These are phyloP conservation scores for Gerris lacustris DNA, from an alignment of 2,888 invertebrate genomes.

Conservation along the genomic window DNA sequence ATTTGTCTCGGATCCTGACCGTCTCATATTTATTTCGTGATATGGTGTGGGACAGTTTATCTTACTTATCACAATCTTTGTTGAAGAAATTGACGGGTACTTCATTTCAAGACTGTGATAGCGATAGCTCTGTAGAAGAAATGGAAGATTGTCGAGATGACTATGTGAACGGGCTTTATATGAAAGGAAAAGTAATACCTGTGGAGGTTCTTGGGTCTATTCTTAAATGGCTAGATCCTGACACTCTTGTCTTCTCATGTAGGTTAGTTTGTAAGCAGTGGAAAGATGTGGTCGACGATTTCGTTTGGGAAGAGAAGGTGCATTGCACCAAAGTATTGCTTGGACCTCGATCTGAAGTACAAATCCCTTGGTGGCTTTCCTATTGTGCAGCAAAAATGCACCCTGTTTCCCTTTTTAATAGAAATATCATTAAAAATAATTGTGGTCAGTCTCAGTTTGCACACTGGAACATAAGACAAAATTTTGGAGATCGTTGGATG, in stretches of 20 bases:
- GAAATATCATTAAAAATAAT: slow-evolving; percentile 7
- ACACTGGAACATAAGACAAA: slow-evolving; percentile 16
- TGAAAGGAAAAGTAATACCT: slow-evolving; percentile 5
- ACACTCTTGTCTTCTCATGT: background rate
- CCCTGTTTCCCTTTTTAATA: background rate
- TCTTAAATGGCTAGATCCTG: slow-evolving; percentile 6
- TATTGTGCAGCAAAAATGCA: background rate
- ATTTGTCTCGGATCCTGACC: no score
- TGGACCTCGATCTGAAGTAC: background rate
- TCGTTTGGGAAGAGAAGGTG: slow-evolving; percentile 11
- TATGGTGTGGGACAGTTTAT: no score
- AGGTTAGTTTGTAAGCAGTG: slow-evolving; percentile 13
- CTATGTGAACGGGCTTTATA: background rate
- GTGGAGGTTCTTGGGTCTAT: slow-evolving; percentile 10
- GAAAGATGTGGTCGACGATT: slow-evolving; percentile 10
- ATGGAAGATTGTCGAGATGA: background rate
- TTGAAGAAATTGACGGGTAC: no score
- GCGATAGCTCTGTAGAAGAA: no score
- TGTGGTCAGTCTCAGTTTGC: slow-evolving; percentile 8
- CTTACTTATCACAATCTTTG: no score
- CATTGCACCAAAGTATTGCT: background rate
- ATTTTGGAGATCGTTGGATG: slow-evolving; percentile 17
- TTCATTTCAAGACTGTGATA: no score
- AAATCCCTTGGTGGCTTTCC: background rate
- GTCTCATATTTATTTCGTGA: no score